Base-by-base conservation (phyloP, 2,888 invertebrate species). In the Pseudococcus jackbeardsleyi region DNA sequence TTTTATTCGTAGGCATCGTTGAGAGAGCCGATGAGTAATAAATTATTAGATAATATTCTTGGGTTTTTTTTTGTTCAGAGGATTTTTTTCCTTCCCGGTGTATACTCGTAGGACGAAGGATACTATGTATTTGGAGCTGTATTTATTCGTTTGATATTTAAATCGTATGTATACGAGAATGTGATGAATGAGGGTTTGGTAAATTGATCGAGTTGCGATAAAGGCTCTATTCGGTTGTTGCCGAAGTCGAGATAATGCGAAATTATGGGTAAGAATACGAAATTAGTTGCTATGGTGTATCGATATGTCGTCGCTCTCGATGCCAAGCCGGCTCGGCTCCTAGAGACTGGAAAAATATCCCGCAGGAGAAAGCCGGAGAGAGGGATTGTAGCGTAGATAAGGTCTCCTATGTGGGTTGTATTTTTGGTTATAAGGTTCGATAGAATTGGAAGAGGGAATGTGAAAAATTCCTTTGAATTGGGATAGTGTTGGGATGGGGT, bases 141-240 rank as follows among this genome's bases (percentile, higher is more conserved):
- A 72, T 72, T 72, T 72, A 72, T 72, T 72, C 68, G 68, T 72
- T 72, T 72, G 68, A 72, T 72, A 72, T 72, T 72, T 72, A 72
- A 72, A 72, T 72, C 33, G 68, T 72, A 33, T 72, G 68, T 72
- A 46, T 46, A 72, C 33, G 68, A 72, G 68, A 26, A 26, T 72
- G 26, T 72, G 68, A 72, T 72, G 68, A 72, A 72, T 72, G 68
- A 72, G 68, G 68, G 68, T 72, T 72, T 72, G 68, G 68, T 33
- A 72, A 72, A 72, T 72, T 33, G 68, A 72, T 72, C 68, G 26
- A 72, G 68, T 72, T 72, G 33, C 68, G 68, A 72, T 72, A 72
- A 72, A 72, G 68, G 68, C 26, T 33, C 59, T 59, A 19, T n/a
- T n/a, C 59, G 68, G 22, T 72, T 72, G 68, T 72, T 72, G 68